Percentiles rank a stretch among this genome's conserved stretches.
Evolutionary conservation across 2,113 vertebrate species (phyloP).

Genomic region (Dinomys branickii): DNA sequence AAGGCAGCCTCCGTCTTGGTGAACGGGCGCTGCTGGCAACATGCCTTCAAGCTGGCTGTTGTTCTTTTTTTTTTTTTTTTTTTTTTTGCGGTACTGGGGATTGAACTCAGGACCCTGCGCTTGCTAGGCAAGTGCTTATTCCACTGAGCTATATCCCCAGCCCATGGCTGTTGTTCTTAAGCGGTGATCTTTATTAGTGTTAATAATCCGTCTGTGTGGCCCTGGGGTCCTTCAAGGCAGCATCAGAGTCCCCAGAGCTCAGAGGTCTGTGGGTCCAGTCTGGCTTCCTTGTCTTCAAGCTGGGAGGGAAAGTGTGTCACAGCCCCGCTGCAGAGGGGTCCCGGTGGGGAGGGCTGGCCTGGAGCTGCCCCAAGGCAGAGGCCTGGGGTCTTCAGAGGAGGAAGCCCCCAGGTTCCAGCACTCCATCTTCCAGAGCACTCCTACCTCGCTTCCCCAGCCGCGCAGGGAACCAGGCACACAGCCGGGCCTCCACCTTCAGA

Average conservation of each 20-base stretch:
- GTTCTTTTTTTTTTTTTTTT: too few species aligned
- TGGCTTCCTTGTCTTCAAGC: background rate
- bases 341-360: background rate
- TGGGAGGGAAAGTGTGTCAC: background rate
- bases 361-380: background rate
- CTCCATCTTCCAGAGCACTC: background rate
- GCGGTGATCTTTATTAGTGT: slow-evolving; percentile 50
- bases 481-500: background rate
- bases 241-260: slow-evolving; percentile 51
- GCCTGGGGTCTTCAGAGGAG: background rate
- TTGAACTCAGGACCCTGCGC: too few species aligned
- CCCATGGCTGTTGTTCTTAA: too few species aligned
- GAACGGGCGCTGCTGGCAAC: fast-evolving
- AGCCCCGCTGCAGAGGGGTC: background rate
- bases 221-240: background rate
- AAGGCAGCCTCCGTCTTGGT: background rate
- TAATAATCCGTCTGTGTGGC: background rate
- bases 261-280: slow-evolving; percentile 42
- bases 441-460: background rate
- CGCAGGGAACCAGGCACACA: background rate
- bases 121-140: too few species aligned
- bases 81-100: too few species aligned
- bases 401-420: background rate
- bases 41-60: fast-evolving
- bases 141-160: too few species aligned